A percentile compares a stretch with the other conserved stretches of the same genome.
Evolutionary conservation across 2,797 vertebrate species (phyloP).

Genomic region (Crenichthys baileyi): DNA sequence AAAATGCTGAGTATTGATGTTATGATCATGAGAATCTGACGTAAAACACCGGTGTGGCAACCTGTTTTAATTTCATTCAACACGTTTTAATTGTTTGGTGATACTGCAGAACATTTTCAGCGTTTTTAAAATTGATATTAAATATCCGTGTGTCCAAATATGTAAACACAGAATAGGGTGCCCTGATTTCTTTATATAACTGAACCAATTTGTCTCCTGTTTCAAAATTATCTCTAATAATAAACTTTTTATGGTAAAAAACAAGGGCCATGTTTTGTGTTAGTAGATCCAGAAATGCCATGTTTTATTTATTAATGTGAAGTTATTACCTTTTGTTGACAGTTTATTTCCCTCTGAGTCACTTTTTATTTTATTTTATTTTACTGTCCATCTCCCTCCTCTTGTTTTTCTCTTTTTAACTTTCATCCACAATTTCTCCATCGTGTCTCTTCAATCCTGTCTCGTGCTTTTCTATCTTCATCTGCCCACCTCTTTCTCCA

Average conservation of each 20-base stretch:
- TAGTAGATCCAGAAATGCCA: not conserved
- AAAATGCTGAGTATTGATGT: no score
- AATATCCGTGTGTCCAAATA: no score
- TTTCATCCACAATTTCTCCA: slow-evolving; percentile 51
- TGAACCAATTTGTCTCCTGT: not conserved
- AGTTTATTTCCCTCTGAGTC: not conserved
- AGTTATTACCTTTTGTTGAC: not conserved
- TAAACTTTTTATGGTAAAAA: not conserved
- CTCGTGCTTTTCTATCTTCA: slow-evolving; percentile 18
- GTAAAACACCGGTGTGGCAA: no score
- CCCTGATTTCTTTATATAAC: no score
- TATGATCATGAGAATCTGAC: no score
- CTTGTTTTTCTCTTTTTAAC: slow-evolving; percentile 14
- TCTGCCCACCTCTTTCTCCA: slow-evolving; percentile 21
- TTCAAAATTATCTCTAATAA: not conserved
- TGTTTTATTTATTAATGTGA: not conserved
- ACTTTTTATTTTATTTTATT: not conserved
- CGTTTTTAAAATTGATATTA: no score
- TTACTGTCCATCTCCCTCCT: not conserved
- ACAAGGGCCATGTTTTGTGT: not conserved
- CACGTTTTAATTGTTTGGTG: no score
- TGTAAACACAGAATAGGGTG: no score
- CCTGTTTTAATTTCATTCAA: no score
- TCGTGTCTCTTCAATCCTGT: slow-evolving; percentile 22
- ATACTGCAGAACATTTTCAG: no score